A percentile compares a stretch with the other conserved stretches of the same genome.
Conservation (phyloP, 1,140 invertebrate species). For the Ylistrum balloti region DNA sequence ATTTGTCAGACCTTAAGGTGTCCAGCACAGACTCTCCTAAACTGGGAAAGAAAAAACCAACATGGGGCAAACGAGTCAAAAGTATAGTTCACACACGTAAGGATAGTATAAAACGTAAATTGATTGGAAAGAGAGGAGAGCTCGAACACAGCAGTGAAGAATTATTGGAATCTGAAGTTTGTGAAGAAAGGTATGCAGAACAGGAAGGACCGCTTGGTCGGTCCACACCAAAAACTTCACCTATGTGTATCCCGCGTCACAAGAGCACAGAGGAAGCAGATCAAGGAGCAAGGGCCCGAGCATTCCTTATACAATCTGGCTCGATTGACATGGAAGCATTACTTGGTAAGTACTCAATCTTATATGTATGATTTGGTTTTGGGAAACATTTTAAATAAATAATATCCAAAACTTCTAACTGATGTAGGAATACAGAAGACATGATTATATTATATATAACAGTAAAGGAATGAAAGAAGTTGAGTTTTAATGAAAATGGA, state of each 20-base stretch:
- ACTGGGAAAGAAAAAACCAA: slow-evolving; percentile 82
- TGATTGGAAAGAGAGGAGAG: slow-evolving; percentile 58
- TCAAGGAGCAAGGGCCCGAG: slow-evolving; percentile 84
- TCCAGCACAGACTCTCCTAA: slow-evolving; percentile 57
- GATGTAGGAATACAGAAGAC: too few species aligned
- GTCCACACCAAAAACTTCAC: slow-evolving; percentile 77
- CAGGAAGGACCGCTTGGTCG: slow-evolving; percentile 74
- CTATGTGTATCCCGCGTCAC: slow-evolving; percentile 55
- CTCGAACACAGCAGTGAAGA: slow-evolving; percentile 60
- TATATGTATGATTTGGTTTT: too few species aligned
- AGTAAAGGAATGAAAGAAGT: too few species aligned
- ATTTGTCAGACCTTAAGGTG: slow-evolving; percentile 49
- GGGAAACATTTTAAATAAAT: too few species aligned
- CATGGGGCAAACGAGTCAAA: slow-evolving; percentile 87
- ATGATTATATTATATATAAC: too few species aligned
- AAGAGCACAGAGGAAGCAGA: slow-evolving; percentile 64
- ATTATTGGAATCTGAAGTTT: slow-evolving; percentile 70
- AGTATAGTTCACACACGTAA: slow-evolving; percentile 88
- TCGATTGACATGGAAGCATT: slow-evolving; percentile 86
- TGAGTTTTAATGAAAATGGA: too few species aligned
- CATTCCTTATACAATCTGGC: slow-evolving; percentile 85
- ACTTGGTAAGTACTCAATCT: slow-evolving; percentile 88
- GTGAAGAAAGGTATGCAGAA: slow-evolving; percentile 57
- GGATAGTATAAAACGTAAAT: slow-evolving; percentile 85
- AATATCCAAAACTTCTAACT: too few species aligned